Evolutionary conservation across 2,888 invertebrate species (phyloP).

Genomic region (Ichneumoninae sp.): DNA sequence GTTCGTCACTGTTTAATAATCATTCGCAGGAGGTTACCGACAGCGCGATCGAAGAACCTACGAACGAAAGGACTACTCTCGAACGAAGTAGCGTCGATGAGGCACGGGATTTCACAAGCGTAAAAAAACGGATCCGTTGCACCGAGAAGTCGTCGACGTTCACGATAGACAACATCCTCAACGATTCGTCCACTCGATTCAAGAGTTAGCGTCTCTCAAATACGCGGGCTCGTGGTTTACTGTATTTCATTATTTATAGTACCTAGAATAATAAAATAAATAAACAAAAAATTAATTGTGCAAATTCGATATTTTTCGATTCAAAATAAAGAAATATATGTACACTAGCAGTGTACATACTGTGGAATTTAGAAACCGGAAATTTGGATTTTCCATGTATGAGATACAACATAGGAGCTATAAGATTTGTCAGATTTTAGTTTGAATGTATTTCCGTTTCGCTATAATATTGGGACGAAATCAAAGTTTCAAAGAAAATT

Average conservation of each 20-base stretch:
- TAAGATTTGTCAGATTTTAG: neutral
- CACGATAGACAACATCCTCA: constrained; percentile 79
- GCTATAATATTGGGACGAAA: neutral
- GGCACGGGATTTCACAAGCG: constrained; percentile 17
- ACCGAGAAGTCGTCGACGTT: constrained; percentile 75
- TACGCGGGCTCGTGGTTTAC: neutral
- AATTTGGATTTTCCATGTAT: neutral
- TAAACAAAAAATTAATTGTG: no score
- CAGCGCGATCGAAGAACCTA: neutral
- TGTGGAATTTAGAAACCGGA: no score
- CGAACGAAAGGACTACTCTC: constrained; percentile 34
- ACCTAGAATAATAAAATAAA: no score
- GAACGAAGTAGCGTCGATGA: constrained; percentile 10
- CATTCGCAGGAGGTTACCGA: constrained; percentile 5
- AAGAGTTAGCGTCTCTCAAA: constrained; percentile 58
- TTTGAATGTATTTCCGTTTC: neutral
- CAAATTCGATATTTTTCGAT: no score
- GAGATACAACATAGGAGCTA: neutral
- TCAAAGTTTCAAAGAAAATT: neutral
- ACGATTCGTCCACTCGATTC: constrained; percentile 69
- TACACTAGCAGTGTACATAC: neutral
- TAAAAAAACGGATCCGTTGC: constrained; percentile 33
- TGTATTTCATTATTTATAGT: neutral
- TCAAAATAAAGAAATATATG: neutral
- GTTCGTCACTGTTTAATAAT: neutral